Base-by-base conservation (phyloP, 2,888 invertebrate species). In the Microctonus brassicae region DNA sequence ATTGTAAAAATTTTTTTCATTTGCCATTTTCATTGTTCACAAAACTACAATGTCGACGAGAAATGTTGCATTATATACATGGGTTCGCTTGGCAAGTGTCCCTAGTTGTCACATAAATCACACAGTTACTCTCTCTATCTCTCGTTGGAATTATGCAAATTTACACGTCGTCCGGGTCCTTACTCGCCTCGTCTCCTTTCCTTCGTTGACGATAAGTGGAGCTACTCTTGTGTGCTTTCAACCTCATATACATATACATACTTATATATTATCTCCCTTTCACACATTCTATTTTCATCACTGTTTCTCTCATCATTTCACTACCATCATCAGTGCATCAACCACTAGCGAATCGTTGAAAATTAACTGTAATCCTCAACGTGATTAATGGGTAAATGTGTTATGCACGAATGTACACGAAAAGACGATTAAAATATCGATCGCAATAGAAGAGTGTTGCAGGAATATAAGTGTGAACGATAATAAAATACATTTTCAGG, bases 61-160 rank as follows among this genome's bases (percentile, higher is more conserved):
- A 69, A 67, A 69, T 55, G 26, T 33, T 39, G 39, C 57, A 62
- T 66, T 55, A 60, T 57, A 62, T 58, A 60, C 13, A 58, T 33
- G 57, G 63, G 79, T 78, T 70, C 39, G 73, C 52, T 77, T 80
- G 77, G 79, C 73, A 75, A 34, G 70, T 64, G 76, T 73, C 76
- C 61, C 73, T 63, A 74, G 68, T 73, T 72, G 78, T 80, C 78
- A 70, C 78, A 73, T 82, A 80, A 82, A 82, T 82, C 81, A 79
- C 76, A 64, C 22, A 11, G 22, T 39, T n/a, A n/a, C 39, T 2
- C 39, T 39, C 39, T 11, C n/a, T 39, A 2, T 39, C 39, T 39
- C 74, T 73, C 71, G 73, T 67, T 69, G 75, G 76, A 75, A 75
- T 79, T 82, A 82, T 80, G 82, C 77, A 81, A 81, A 82, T 82